Conservation (phyloP, 2,113 vertebrate species). For the Sander vitreus region DNA sequence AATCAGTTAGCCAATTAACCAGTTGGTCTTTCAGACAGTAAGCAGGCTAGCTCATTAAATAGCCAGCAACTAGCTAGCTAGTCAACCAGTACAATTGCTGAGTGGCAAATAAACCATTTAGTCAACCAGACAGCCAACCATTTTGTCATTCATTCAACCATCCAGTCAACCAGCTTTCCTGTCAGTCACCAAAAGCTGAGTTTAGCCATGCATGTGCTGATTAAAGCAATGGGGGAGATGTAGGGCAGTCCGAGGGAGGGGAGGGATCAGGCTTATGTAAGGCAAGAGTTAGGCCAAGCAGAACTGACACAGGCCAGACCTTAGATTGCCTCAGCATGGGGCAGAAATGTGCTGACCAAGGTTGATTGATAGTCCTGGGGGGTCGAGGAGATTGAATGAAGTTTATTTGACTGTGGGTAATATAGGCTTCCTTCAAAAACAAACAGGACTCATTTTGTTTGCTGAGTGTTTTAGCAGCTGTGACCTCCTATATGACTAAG, state of each 20-base stretch:
- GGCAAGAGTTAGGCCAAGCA: conserved; percentile 64
- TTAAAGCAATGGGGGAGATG: conserved; percentile 52
- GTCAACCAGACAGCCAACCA: not conserved
- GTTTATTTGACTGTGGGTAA: conserved; percentile 76
- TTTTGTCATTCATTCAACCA: conserved; percentile 11
- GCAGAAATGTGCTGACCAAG: conserved; percentile 74
- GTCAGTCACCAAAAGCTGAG: conserved; percentile 51
- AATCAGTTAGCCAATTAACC: not conserved
- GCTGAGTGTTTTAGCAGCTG: conserved; percentile 79
- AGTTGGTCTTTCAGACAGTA: not conserved
- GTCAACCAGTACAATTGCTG: not conserved
- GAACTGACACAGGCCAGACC: conserved; percentile 66
- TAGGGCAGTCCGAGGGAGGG: not conserved
- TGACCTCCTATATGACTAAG: conserved; percentile 68
- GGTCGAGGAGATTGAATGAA: conserved; percentile 30
- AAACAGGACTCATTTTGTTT: conserved; percentile 76
- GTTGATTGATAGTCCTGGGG: conserved; percentile 53
- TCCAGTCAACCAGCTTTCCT: conserved; percentile 10
- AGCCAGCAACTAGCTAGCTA: not conserved
- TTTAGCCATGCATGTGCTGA: conserved; percentile 63
- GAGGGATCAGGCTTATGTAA: conserved; percentile 66
- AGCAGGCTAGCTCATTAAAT: not conserved
- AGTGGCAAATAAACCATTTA: not conserved
- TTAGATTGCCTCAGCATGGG: conserved; percentile 67
- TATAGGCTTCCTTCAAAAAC: conserved; percentile 74